These are phyloP conservation scores for Remorina albescens DNA, from an alignment of 2,797 vertebrate genomes.

Conservation along the genomic window DNA sequence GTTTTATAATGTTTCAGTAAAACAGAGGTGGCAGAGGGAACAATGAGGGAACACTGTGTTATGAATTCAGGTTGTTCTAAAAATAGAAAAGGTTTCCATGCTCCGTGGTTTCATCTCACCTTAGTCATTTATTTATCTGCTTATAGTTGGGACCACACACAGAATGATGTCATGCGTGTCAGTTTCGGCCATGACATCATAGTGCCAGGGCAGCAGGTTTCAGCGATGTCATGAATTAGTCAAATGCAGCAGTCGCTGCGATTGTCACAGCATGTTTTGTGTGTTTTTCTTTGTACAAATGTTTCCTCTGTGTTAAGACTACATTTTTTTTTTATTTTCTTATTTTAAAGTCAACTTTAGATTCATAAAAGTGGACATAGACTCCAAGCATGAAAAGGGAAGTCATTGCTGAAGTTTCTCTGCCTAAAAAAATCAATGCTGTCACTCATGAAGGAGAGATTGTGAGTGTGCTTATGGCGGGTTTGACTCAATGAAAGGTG, in stretches of 20 bases:
- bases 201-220: slow-evolving; percentile 1
- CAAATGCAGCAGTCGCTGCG: background rate
- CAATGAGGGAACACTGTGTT: background rate
- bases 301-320: slow-evolving; percentile 3
- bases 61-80: background rate
- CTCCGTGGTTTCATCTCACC: background rate
- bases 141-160: slow-evolving; percentile 18
- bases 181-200: slow-evolving; percentile 20
- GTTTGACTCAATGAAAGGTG: no score
- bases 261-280: background rate
- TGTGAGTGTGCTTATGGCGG: no score
- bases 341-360: no score
- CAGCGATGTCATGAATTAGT: slow-evolving; percentile 22
- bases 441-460: no score
- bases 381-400: no score
- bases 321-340: no score
- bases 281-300: no score
- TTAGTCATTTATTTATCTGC: slow-evolving; percentile 17
- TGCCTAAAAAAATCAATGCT: no score
- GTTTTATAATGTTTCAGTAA: background rate
- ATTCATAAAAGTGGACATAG: no score
- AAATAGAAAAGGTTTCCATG: slow-evolving; percentile 2
- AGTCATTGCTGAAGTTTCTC: no score
- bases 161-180: slow-evolving; percentile 4
- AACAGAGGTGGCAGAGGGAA: background rate